Base-by-base conservation (phyloP, 92 coral and sea anemone species). In the Montipora capitata region DNA sequence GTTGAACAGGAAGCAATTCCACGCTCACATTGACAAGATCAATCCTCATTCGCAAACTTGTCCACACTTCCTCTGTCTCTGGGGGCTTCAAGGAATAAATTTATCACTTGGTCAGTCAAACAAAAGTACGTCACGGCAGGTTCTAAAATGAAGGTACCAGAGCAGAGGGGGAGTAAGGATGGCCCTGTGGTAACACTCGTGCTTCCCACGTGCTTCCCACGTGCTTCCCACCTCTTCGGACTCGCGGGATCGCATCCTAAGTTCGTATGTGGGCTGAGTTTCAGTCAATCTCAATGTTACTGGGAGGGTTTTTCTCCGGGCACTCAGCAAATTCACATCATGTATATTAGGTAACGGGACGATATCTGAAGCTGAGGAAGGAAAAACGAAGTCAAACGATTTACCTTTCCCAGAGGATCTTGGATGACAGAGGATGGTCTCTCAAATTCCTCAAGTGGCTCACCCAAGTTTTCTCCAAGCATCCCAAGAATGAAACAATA, bases 391-490 rank as follows among this genome's bases (percentile, higher is more conserved):
- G 40, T 15, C 82, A 7, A 17, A 6, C n/a, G 2, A 13, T 11
- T 65, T 74, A 95, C 98, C 91, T 93, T 83, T 80, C 96, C 98
- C 12, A 96, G 81, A 0, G 98, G 98, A 83, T 98, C 99, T 44
- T 95, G 99, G 56, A 98, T 81, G 85, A 85, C 95, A 8, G 99
- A 96, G 0, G 99, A 98, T 2, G 99, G 99, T 61, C 94, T 90
- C 41, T 98, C 99, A 77, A 98, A 98, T 72, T 91, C 98, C 78
- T 98, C 99, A 64, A 98, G 85, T 38, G 87, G 91, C 85, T 98
- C 99, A 41, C 99, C 99, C 18, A 98, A 87, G 78, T 98, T 98
- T 71, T 95, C 96, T 9, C 96, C 96, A 49, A 98, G 93, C 68
- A 98, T 83, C 45, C 99, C 99, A 63, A 98, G 98, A 52, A 98